Conservation (phyloP, 2,113 vertebrate genomes). For the Myanophis thanlyinensis region DNA sequence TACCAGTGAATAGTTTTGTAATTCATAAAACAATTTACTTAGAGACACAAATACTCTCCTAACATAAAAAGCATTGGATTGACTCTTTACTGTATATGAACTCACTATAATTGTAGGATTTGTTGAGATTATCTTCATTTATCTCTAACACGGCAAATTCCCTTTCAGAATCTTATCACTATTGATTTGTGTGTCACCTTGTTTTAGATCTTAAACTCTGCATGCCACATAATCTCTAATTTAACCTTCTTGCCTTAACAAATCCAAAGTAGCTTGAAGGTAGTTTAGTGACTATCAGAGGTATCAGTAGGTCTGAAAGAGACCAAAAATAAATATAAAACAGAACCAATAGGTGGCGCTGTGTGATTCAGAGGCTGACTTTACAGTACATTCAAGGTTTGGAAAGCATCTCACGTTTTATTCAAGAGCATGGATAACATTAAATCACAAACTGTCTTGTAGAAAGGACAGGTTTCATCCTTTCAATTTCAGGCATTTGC, state of each 20-base stretch:
- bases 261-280: background rate
- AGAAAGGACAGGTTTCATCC: constrained; percentile 57
- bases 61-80: background rate
- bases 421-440: constrained; percentile 68
- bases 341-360: constrained; percentile 46
- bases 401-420: constrained; percentile 43
- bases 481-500: constrained; percentile 64
- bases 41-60: background rate
- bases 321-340: background rate
- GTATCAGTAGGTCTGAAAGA: background rate
- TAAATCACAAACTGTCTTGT: constrained; percentile 60
- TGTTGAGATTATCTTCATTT: background rate
- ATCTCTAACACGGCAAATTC: background rate
- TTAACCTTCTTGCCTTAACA: background rate
- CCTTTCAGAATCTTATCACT: background rate
- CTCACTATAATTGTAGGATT: background rate
- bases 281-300: background rate
- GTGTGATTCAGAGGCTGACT: background rate
- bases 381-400: background rate
- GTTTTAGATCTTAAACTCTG: background rate
- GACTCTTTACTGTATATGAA: background rate
- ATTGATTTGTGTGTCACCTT: background rate
- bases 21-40: background rate
- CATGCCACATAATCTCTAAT: background rate
- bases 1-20: background rate